Base-by-base conservation (phyloP, 2,113 vertebrate genomes). In the Amblyornis subalaris region DNA sequence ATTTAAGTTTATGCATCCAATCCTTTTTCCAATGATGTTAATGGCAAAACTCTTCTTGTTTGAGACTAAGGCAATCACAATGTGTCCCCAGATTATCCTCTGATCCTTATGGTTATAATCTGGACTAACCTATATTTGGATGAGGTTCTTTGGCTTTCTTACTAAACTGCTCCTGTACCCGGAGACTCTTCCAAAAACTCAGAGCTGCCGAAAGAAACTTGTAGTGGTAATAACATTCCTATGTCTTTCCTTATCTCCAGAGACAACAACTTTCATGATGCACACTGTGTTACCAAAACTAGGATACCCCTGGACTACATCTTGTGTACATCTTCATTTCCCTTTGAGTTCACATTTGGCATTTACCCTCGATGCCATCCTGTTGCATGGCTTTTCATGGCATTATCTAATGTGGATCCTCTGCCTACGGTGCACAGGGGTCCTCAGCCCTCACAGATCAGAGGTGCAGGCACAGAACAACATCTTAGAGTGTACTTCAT, bases 401-500 rank as follows among this genome's bases (percentile, higher is more conserved):
- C 45, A 42, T 54, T 50, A 62, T 7, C 24, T 71, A 36, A 85
- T 12, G 55, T 33, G 50, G 48, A 72, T 53, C 31, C 23, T 76
- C 70, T 67, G 42, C 53, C 64, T 79, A 24, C 42, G 65, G 51
- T 4, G n/a, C 42, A 57, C n/a, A 47, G 47, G 70, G 15, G 17
- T 62, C 54, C 17, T 67, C 55, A 73, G 60, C 33, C 55, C 73
- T 23, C 8, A 54, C 13, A 65, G 29, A 31, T 65, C 35, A 70
- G 40, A 55, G 11, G 33, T 24, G 62, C 58, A 17, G 4, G 20
- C 33, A 54, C 36, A 38, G 36, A 38, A 38, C 36, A 38, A 38
- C 36, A 38, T 38, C 36, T 57, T 21, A 11, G 20, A 38, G 9
- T 0, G 1, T 19, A 24, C 15, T 70, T 55, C 0, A 0, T 19